Percentiles rank a stretch among this genome's conserved stretches.
These are phyloP conservation scores for Apis cerana DNA, from an alignment of 1,140 invertebrate genomes.

Conservation along the genomic window DNA sequence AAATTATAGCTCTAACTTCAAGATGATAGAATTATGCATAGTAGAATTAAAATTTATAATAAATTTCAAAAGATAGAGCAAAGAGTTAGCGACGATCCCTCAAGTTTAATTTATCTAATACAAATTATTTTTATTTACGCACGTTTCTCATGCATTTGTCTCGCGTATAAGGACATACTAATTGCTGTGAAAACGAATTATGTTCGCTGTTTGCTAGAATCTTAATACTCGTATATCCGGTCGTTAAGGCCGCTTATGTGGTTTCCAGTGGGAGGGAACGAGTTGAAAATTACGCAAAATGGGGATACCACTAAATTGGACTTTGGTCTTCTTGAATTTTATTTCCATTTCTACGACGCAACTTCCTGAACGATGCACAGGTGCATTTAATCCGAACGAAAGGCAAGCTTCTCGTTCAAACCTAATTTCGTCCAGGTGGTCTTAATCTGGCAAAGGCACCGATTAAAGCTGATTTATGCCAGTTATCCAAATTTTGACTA, in stretches of 20 bases:
- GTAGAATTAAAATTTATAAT: too few species aligned
- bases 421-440: slow-evolving; percentile 17
- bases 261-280: background rate
- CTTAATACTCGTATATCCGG: slow-evolving; percentile 1
- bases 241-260: background rate
- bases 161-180: background rate
- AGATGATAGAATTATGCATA: too few species aligned
- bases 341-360: slow-evolving; percentile 9
- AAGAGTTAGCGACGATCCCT: too few species aligned
- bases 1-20: too few species aligned
- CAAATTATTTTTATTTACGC: too few species aligned
- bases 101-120: too few species aligned
- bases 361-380: background rate
- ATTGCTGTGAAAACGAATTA: background rate
- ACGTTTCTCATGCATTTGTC: background rate
- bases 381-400: slow-evolving; percentile 19
- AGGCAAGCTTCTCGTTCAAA: slow-evolving; percentile 1
- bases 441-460: background rate
- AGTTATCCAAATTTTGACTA: background rate
- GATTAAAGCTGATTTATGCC: background rate
- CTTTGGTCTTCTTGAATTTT: background rate
- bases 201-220: background rate
- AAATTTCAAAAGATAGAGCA: too few species aligned
- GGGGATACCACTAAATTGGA: background rate
- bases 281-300: background rate